Evolutionary conservation across 2,888 invertebrate genomes (phyloP).

Genomic region (Monoplex corrugatus): DNA sequence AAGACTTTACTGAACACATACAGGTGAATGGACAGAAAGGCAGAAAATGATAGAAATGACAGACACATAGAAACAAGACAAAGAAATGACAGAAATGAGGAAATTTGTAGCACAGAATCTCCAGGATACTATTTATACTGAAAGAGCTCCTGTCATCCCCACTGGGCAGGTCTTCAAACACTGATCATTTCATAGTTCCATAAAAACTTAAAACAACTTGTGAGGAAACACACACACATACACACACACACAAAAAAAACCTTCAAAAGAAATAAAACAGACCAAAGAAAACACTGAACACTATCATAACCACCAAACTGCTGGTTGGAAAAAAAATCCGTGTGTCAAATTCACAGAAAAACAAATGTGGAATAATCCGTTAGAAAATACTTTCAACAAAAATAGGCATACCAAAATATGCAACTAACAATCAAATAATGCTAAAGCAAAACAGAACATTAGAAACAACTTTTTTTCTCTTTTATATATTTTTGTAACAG

Average conservation of each 20-base stretch:
- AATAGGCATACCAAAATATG: neutral
- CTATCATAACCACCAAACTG: neutral
- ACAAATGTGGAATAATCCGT: neutral
- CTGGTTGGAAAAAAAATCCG: neutral
- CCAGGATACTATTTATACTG: too few relatives aligned
- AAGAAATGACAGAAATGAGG: too few relatives aligned
- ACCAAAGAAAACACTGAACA: neutral
- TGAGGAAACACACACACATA: neutral
- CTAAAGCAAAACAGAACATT: constrained; percentile 20
- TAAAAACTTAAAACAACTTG: neutral
- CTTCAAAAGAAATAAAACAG: neutral
- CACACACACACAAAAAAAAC: neutral
- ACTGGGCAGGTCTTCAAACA: too few relatives aligned
- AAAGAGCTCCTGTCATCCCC: too few relatives aligned
- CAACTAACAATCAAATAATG: constrained; percentile 15
- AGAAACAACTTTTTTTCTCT: neutral
- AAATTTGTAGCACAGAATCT: too few relatives aligned
- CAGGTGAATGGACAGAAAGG: neutral
- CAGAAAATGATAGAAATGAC: neutral
- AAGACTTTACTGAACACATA: too few relatives aligned
- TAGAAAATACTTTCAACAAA: neutral
- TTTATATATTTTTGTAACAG: neutral
- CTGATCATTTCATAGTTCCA: neutral
- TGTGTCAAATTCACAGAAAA: constrained; percentile 21
- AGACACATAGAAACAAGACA: too few relatives aligned